Evolutionary conservation across 2,797 vertebrate genomes (phyloP).

Genomic region (Sebastiscus albofasciatus): DNA sequence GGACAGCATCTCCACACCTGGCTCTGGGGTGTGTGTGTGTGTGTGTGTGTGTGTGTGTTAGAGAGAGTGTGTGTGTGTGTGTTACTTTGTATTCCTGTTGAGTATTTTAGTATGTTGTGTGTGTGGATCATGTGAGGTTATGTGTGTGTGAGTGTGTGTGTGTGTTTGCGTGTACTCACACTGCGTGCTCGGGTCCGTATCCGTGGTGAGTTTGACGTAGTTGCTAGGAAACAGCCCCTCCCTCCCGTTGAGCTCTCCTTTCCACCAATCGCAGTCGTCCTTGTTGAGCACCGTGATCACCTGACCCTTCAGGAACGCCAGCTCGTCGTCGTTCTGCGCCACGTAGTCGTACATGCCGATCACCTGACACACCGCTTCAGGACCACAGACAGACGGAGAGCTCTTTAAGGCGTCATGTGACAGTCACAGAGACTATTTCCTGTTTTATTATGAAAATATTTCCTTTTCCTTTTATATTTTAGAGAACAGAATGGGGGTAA

Average conservation of each 20-base stretch:
- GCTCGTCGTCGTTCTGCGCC: slow-evolving; percentile 97
- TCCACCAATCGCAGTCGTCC: slow-evolving; percentile 99
- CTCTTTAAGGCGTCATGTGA: neutral
- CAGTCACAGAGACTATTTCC: neutral
- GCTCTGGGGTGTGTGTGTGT: slow-evolving; percentile 68
- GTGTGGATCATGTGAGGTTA: neutral
- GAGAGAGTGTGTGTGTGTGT: slow-evolving; percentile 12
- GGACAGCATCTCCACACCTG: slow-evolving; percentile 75
- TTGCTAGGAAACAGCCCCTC: slow-evolving; percentile 98
- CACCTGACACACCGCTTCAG: slow-evolving; percentile 92
- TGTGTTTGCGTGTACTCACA: slow-evolving; percentile 88
- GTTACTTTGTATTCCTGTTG: neutral
- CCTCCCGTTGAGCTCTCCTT: slow-evolving; percentile 94
- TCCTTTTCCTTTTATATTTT: too few species aligned
- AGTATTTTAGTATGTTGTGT: slow-evolving; percentile 16
- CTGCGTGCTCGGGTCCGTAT: slow-evolving; percentile 98
- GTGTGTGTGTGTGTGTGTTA: slow-evolving; percentile 50
- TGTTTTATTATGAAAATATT: neutral
- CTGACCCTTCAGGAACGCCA: slow-evolving; percentile 97
- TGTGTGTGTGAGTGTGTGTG: neutral
- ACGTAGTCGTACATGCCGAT: slow-evolving; percentile 99
- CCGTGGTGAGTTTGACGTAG: slow-evolving; percentile 97
- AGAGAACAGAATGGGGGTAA: too few species aligned
- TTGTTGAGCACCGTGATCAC: slow-evolving; percentile 96
- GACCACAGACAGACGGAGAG: slow-evolving; percentile 4